Base-by-base conservation (phyloP, 1,140 invertebrate species). In the Leptopilina boulardi region DNA sequence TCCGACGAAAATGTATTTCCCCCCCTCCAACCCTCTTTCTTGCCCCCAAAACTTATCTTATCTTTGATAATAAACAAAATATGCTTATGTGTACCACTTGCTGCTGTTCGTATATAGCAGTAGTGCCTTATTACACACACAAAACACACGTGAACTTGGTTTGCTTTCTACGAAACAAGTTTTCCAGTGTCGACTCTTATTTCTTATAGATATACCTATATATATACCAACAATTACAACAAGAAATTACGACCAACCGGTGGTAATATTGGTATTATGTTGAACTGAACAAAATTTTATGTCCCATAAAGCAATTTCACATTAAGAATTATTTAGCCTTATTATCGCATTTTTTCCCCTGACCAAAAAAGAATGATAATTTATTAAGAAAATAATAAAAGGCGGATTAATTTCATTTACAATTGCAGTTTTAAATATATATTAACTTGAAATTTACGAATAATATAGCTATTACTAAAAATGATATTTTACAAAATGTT, bases 151-250 rank as follows among this genome's bases (percentile, higher is more conserved):
- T 66, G 59, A 66, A 66, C 59, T 66, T 66, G 23, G 23, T 66
- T n/a, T n/a, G 23, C 59, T 66, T 66, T 66, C 59, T 66, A 66
- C 59, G 21, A 66, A 66, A 66, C 59, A 66, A 66, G 59, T 66
- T 38, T 6, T 66, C 13, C 59, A 8, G 59, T 66, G 59, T 66
- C 59, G 59, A 30, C 26, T n/a, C 5, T 3, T 30, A 30, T 56
- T 56, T 8, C 54, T 56, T 26, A 59, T 23, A 26, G 23, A 26
- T 59, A 59, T 51, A 51, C 47, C 21, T 59, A 47, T 42, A 44
- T 51, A 23, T 15, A 23, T 26, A 66, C 11, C 13, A 26, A 66
- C 59, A 66, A 66, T 66, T 66, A 66, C 59, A 66, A n/a, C 13
- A 30, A 66, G 26, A 66, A 66, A 66, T 66, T 66, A 66, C 26